Conservation (phyloP, 2,797 vertebrate species). For the Strix occidentalis region DNA sequence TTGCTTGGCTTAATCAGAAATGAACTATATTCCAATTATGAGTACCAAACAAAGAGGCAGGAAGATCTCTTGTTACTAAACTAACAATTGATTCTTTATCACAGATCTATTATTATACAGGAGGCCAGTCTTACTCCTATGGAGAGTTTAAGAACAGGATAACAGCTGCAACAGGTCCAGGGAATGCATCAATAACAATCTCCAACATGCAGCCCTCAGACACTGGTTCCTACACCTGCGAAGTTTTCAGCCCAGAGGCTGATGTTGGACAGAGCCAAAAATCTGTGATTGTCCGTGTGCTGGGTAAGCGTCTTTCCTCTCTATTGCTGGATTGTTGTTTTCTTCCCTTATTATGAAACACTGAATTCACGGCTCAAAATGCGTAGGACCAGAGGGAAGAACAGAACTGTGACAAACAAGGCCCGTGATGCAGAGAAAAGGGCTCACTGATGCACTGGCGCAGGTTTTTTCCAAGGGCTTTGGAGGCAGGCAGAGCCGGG, state of each 20-base stretch:
- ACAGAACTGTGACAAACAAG: neutral
- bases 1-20: neutral
- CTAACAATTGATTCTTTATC: slow-evolving; percentile 46
- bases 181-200: slow-evolving; percentile 84
- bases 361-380: neutral
- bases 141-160: slow-evolving; percentile 75
- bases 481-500: neutral
- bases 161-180: slow-evolving; percentile 66
- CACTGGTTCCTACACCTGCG: slow-evolving; percentile 82
- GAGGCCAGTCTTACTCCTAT: slow-evolving; percentile 35
- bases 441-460: neutral
- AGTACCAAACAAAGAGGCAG: neutral
- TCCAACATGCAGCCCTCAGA: slow-evolving; percentile 82
- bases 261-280: slow-evolving; percentile 71
- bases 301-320: slow-evolving; percentile 70
- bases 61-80: slow-evolving; percentile 7
- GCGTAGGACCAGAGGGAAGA: neutral
- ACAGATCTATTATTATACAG: slow-evolving; percentile 76
- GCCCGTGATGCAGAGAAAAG: neutral
- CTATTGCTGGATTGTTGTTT: neutral
- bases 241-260: slow-evolving; percentile 82
- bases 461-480: neutral
- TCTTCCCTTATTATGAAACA: neutral
- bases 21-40: neutral
- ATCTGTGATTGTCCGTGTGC: slow-evolving; percentile 73